A percentile compares a stretch with the other conserved stretches of the same genome.
Conservation (phyloP, 2,113 vertebrate species). For the Microcebus ravelobensis region DNA sequence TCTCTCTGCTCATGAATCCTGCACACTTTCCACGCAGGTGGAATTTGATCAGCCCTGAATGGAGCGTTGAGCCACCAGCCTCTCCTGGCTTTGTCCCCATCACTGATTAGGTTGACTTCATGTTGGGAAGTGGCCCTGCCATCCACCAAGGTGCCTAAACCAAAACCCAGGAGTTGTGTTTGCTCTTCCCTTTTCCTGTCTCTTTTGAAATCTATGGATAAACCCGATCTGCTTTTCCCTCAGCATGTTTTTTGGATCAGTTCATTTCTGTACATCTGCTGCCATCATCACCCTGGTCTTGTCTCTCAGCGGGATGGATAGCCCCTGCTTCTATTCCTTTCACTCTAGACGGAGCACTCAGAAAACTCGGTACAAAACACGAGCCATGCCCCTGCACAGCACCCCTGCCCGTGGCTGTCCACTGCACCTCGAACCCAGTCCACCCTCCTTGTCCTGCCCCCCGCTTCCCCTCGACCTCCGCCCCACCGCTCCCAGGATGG, state of each 20-base stretch:
- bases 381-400: fast-evolving
- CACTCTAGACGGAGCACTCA: not conserved
- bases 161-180: not conserved
- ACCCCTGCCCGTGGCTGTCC: fast-evolving
- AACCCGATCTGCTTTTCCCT: not conserved
- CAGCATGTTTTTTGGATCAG: not conserved
- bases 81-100: not conserved
- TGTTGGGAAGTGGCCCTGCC: not conserved
- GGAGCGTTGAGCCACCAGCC: not conserved
- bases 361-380: not conserved
- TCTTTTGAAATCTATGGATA: not conserved
- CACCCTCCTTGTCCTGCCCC: not conserved
- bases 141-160: not conserved
- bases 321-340: not conserved
- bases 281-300: not conserved
- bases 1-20: not conserved
- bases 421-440: not conserved
- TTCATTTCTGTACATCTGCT: fast-evolving
- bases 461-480: not conserved
- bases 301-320: too few species aligned
- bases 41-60: not conserved
- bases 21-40: not conserved
- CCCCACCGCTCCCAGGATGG: not conserved
- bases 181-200: not conserved
- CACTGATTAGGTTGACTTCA: not conserved